Percentiles rank a stretch among this genome's conserved stretches.
Conservation (phyloP, 2,888 invertebrate genomes). For the Drosophila kanekoi region DNA sequence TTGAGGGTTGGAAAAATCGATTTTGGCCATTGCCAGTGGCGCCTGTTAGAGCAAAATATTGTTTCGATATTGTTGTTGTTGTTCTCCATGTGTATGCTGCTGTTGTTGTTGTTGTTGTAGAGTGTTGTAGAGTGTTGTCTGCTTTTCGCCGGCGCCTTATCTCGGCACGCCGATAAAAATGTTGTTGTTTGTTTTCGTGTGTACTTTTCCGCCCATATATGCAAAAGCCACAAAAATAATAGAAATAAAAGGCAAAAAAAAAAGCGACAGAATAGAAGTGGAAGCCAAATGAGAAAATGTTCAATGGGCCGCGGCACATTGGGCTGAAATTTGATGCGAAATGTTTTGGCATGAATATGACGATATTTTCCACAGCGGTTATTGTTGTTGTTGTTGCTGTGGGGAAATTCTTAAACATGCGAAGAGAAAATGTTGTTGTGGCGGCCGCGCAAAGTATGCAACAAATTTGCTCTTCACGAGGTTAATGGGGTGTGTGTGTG, state of each 20-base stretch:
- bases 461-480: slow-evolving; percentile 63
- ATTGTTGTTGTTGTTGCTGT: slow-evolving; percentile 24
- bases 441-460: slow-evolving; percentile 75
- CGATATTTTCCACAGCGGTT: neutral
- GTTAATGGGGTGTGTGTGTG: slow-evolving; percentile 15
- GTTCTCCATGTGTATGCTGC: slow-evolving; percentile 5
- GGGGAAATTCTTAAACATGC: slow-evolving; percentile 31
- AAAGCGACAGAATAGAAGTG: slow-evolving; percentile 5
- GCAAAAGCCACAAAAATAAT: slow-evolving; percentile 13
- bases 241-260: neutral
- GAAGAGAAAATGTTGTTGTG: slow-evolving; percentile 46
- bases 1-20: slow-evolving; percentile 83
- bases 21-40: slow-evolving; percentile 65
- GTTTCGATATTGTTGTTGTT: slow-evolving; percentile 4
- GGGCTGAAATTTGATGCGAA: slow-evolving; percentile 37
- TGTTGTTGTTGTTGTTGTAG: slow-evolving; percentile 38
- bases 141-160: slow-evolving; percentile 62
- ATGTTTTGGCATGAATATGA: slow-evolving; percentile 15
- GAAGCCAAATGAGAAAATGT: slow-evolving; percentile 20
- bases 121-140: slow-evolving; percentile 21
- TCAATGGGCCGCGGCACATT: slow-evolving; percentile 35
- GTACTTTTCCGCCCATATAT: slow-evolving; percentile 8
- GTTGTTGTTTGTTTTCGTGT: slow-evolving; percentile 49
- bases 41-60: slow-evolving; percentile 30
- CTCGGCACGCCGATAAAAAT: slow-evolving; percentile 60